A percentile compares a stretch with the other conserved stretches of the same genome.
These are phyloP conservation scores for Drosophila paracracens DNA, from an alignment of 2,888 invertebrate species.

Conservation along the genomic window DNA sequence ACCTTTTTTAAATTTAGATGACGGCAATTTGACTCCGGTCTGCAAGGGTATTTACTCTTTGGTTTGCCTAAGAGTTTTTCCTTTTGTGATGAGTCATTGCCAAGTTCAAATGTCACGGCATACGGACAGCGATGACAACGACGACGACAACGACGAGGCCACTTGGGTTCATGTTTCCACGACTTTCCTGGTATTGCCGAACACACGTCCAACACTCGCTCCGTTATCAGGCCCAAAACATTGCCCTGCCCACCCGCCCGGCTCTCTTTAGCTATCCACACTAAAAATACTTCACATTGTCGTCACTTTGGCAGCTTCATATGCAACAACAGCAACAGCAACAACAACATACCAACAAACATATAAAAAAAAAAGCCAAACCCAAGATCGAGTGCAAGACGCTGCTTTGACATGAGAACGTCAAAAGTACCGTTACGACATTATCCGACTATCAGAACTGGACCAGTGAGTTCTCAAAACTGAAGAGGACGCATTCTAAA, in stretches of 20 bases:
- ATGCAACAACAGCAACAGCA: slow-evolving; percentile 1
- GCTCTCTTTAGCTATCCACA: slow-evolving; percentile 43
- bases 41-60: not conserved
- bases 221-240: slow-evolving; percentile 57
- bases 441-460: slow-evolving; percentile 37
- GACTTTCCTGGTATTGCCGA: slow-evolving; percentile 48
- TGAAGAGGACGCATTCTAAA: slow-evolving; percentile 30
- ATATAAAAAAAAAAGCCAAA: slow-evolving; percentile 10
- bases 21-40: not conserved
- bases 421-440: slow-evolving; percentile 42
- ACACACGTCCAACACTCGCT: slow-evolving; percentile 14
- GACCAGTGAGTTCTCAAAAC: slow-evolving; percentile 32
- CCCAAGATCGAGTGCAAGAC: slow-evolving; percentile 15
- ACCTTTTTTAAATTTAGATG: not conserved
- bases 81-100: slow-evolving; percentile 69
- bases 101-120: slow-evolving; percentile 71
- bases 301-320: slow-evolving; percentile 52
- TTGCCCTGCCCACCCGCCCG: slow-evolving; percentile 12
- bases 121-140: slow-evolving; percentile 10
- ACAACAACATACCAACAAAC: not conserved
- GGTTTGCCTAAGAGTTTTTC: not conserved
- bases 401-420: slow-evolving; percentile 36
- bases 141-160: slow-evolving; percentile 20
- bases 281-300: slow-evolving; percentile 49
- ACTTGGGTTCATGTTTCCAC: slow-evolving; percentile 58